phyloP scores from a whole-genome alignment of 2,888 invertebrate genomes.

The Schizotus pectinicornis region DNA sequence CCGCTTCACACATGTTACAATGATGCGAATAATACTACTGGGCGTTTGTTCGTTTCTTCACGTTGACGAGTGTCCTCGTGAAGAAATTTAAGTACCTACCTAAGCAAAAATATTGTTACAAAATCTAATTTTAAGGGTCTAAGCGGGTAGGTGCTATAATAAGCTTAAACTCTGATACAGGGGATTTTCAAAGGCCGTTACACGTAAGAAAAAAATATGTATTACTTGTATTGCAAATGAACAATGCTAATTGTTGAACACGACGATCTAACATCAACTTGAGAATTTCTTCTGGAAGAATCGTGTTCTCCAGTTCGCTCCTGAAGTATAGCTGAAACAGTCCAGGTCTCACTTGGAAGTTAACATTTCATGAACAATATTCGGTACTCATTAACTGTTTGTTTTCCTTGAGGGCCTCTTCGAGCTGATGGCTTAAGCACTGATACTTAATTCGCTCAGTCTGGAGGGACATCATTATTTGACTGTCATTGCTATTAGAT shows the following conservation, averaged over 20 bases:
- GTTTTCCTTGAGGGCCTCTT: slow-evolving; percentile 49
- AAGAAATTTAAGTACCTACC: no score
- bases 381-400: slow-evolving; percentile 46
- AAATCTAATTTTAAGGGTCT: no score
- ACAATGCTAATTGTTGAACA: slow-evolving; percentile 64
- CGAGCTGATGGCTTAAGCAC: slow-evolving; percentile 41
- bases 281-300: slow-evolving; percentile 39
- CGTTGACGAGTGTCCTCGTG: no score
- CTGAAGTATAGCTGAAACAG: slow-evolving; percentile 45
- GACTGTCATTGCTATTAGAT: slow-evolving; percentile 43
- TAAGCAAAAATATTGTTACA: no score
- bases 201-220: slow-evolving; percentile 12
- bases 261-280: slow-evolving; percentile 54
- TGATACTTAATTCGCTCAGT: slow-evolving; percentile 42
- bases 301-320: slow-evolving; percentile 35
- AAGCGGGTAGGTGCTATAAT: no score
- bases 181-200: no score
- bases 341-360: background rate
- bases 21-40: no score
- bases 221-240: slow-evolving; percentile 63
- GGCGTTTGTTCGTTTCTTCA: no score
- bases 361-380: background rate
- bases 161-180: no score
- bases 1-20: no score
- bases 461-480: slow-evolving; percentile 43